Conservation (phyloP, 1,140 invertebrate genomes). For the Dendrolimus kikuchii region DNA sequence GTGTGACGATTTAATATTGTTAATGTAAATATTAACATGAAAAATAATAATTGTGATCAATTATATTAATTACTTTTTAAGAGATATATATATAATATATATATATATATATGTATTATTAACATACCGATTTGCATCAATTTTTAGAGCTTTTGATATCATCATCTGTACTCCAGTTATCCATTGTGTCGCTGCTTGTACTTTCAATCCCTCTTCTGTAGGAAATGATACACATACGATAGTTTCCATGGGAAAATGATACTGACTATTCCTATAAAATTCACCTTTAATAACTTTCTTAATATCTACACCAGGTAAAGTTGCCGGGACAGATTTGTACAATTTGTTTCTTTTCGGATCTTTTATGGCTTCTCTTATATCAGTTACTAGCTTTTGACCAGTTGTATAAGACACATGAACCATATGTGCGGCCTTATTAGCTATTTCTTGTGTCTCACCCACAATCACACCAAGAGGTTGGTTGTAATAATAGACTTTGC, state of each 20-base stretch:
- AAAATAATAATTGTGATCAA: too few relatives aligned
- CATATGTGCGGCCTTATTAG: constrained; percentile 75
- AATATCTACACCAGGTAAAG: constrained; percentile 35
- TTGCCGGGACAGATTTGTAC: constrained; percentile 9
- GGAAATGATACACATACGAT: constrained; percentile 75
- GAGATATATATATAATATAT: too few relatives aligned
- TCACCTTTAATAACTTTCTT: constrained; percentile 48
- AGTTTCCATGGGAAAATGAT: constrained; percentile 70
- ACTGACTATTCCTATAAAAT: constrained; percentile 41
- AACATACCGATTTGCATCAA: constrained; percentile 34
- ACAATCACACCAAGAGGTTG: constrained; percentile 83
- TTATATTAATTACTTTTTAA: too few relatives aligned
- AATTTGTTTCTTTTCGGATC: constrained; percentile 30
- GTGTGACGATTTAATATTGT: too few relatives aligned
- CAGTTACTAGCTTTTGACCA: constrained; percentile 29
- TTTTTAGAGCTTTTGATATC: constrained; percentile 70
- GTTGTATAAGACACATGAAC: constrained; percentile 78
- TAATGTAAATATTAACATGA: too few relatives aligned
- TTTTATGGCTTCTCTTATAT: constrained; percentile 34
- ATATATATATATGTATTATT: constrained; percentile 1
- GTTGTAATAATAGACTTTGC: constrained; percentile 75
- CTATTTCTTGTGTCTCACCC: constrained; percentile 75
- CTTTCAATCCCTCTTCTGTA: constrained; percentile 76
- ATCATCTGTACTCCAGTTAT: constrained; percentile 72
- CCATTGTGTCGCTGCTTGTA: constrained; percentile 76